Evolutionary conservation across 2,113 vertebrate species (phyloP).

Genomic region (human): GRCh38 chr4:93777001-93777500

Average conservation of each 20-base stretch:
- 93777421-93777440: neutral
- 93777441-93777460: neutral
- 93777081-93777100: neutral
- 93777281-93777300: neutral
- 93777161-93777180: neutral
- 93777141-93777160: neutral
- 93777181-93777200: neutral
- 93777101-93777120: neutral
- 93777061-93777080: accelerated
- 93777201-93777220: accelerated
- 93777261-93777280: neutral
- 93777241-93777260: neutral
- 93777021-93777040: neutral
- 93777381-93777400: neutral
- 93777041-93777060: neutral
- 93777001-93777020: neutral
- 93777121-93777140: neutral
- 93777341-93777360: neutral
- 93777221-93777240: neutral
- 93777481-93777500: neutral
- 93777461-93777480: neutral
- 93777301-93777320: neutral
- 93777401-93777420: neutral
- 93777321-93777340: neutral
- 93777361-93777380: neutral